Conservation (phyloP, 2,797 vertebrate genomes). For the Spinus olivaceus region DNA sequence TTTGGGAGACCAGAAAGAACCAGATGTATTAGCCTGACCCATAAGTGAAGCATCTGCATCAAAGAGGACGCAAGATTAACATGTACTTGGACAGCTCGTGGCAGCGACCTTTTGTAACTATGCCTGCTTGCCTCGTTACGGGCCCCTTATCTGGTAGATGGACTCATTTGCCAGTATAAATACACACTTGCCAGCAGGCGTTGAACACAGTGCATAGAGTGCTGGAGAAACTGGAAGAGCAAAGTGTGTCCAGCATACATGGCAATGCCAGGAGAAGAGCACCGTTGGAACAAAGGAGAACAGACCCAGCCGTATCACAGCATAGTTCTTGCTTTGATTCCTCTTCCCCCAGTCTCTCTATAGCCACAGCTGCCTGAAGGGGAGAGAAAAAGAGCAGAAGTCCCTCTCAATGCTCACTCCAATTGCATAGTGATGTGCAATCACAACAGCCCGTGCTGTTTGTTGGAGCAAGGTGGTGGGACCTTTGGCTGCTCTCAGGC, state of each 20-base stretch:
- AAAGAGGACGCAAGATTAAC: neutral
- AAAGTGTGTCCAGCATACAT: rapidly evolving
- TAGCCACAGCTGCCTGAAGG: neutral
- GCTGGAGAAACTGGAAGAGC: neutral
- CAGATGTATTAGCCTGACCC: neutral
- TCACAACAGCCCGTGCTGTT: rapidly evolving
- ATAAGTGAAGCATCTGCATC: neutral
- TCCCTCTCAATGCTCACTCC: neutral
- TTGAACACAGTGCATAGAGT: neutral
- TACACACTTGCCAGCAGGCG: neutral
- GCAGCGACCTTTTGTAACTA: neutral
- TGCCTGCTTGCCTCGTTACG: neutral
- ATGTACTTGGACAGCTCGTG: rapidly evolving
- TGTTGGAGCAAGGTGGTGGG: neutral
- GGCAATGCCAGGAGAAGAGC: neutral
- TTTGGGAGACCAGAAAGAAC: neutral
- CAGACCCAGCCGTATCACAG: neutral
- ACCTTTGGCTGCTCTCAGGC: neutral
- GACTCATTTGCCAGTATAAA: neutral
- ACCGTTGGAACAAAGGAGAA: rapidly evolving
- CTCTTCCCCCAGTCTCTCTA: neutral
- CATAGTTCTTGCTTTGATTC: neutral
- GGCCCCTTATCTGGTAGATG: neutral
- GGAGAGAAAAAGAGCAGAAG: neutral
- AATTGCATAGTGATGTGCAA: neutral